Base-by-base conservation (phyloP, 2,797 vertebrate genomes). In the Enteromius treurensis region DNA sequence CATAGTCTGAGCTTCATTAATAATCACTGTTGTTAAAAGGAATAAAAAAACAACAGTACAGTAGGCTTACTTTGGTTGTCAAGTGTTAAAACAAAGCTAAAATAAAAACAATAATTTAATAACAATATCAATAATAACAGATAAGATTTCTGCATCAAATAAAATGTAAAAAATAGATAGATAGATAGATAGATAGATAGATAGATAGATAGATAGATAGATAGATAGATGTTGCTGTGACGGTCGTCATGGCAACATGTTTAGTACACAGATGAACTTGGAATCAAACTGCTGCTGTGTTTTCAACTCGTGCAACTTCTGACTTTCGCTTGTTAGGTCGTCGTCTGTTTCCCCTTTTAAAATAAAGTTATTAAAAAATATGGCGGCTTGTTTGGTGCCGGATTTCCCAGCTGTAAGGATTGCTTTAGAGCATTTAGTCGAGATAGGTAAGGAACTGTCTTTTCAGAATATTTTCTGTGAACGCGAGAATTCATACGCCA, bases 331-430 rank as follows among this genome's bases (percentile, higher is more conserved):
- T 55, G 58, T 32, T 58, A 11, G 49, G 23, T 23, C 23, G 29
- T 34, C 26, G 42, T 42, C 42, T 17, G 2, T 69, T 68, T 79
- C 8, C 45, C 5, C 4, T 51, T 32, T 73, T 13, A 53, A 74
- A 7, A 74, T n/a, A 37, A 14, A 74, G 37, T 37, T 1, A 53
- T 34, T 53, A 2, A 45, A 23, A 23, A 47, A 67, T 6, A 94
- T 95, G 94, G 91, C 92, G 15, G 87, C 86, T 7, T 90, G 90
- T 23, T 86, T 89, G 47, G 90, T 92, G 0, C 92, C 93, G 1
- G 92, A 93, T 74, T 90, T 90, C 45, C 89, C 94, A 1, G 91
- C 92, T 10, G 93, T 94, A 8, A 69, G 89, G 80, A 84, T 90
- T 0, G 91, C 91, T 14, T 82, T 95, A 45, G 93, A 93, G 79